Conservation (phyloP, 2,888 invertebrate species). For the Parnassius glacialis region DNA sequence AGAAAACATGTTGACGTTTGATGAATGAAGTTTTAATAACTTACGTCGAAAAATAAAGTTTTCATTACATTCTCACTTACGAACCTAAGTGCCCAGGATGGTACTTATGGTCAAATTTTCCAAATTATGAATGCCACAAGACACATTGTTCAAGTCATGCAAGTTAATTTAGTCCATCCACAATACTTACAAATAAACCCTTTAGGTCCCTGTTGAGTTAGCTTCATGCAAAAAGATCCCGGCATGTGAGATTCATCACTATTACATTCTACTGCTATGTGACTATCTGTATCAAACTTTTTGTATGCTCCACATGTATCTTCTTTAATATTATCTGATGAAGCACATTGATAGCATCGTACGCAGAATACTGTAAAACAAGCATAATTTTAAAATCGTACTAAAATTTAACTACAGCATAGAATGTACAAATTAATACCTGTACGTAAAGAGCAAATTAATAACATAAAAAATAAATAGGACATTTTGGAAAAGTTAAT, state of each 20-base stretch:
- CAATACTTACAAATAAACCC: constrained; percentile 94
- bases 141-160: too few relatives aligned
- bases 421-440: constrained; percentile 30
- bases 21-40: too few relatives aligned
- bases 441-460: constrained; percentile 36
- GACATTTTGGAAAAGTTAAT: constrained; percentile 19
- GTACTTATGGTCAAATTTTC: too few relatives aligned
- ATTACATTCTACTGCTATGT: constrained; percentile 95
- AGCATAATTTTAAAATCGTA: constrained; percentile 9
- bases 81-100: too few relatives aligned
- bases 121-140: too few relatives aligned
- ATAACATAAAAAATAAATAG: constrained; percentile 28
- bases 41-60: too few relatives aligned
- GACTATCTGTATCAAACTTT: constrained; percentile 90
- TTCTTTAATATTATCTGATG: constrained; percentile 87
- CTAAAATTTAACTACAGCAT: not conserved
- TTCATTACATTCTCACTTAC: too few relatives aligned
- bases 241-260: constrained; percentile 96
- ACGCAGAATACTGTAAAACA: constrained; percentile 83
- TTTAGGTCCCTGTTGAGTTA: constrained; percentile 95
- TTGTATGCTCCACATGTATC: constrained; percentile 95
- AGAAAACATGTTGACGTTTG: too few relatives aligned
- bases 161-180: not conserved
- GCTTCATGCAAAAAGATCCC: constrained; percentile 97
- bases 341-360: constrained; percentile 96